These are phyloP conservation scores for Paradoxurus hermaphroditus DNA, from an alignment of 2,113 vertebrate species.

Conservation along the genomic window DNA sequence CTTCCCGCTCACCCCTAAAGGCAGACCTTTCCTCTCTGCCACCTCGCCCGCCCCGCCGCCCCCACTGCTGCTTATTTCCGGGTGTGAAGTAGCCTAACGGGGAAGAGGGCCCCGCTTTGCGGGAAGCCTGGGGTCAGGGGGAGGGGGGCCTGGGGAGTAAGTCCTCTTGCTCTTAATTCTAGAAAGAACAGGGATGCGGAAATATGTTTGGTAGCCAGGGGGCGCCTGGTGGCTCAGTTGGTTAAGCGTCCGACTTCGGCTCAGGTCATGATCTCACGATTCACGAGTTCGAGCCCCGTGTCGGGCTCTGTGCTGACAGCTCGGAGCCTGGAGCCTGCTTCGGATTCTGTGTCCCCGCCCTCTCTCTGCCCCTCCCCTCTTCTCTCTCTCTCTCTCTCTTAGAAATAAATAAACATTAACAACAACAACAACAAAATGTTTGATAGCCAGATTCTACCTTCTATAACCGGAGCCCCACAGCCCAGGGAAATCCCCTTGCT, in stretches of 20 bases:
- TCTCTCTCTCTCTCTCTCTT: no score
- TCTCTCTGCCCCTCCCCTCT: no score
- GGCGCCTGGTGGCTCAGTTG: no score
- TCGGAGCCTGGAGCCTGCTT: no score
- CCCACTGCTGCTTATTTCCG: no score
- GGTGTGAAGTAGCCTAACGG: neutral
- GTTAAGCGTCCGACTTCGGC: no score
- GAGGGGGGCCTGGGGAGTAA: no score
- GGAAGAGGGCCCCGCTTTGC: neutral
- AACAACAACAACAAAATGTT: no score
- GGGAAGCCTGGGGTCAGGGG: neutral
- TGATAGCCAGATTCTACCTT: neutral
- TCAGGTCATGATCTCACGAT: no score
- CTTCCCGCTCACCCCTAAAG: neutral
- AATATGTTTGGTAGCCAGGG: neutral
- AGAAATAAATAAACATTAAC: no score
- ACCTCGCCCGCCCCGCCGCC: neutral
- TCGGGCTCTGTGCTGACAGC: no score
- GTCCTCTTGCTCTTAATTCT: neutral
- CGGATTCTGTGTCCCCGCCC: no score
- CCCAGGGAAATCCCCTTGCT: neutral
- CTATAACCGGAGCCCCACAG: neutral
- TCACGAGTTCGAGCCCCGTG: rapidly evolving
- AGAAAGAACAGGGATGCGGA: neutral
- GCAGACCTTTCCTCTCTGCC: neutral